Percentiles rank a stretch among this genome's conserved stretches.
Conservation (phyloP, 1,140 invertebrate genomes). For the Drosophila pectinifera region DNA sequence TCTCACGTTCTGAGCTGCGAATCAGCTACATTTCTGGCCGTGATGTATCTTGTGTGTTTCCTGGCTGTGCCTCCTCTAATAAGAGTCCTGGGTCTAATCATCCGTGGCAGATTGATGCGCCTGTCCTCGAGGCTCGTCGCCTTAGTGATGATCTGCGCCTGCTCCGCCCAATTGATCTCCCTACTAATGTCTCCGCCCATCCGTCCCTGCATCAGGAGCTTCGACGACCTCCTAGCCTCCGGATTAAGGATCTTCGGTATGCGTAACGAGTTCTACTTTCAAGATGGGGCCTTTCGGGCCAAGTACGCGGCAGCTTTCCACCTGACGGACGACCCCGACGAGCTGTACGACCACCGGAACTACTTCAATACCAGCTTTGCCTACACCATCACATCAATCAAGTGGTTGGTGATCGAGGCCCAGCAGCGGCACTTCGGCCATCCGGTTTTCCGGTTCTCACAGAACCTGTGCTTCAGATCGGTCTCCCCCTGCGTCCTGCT, state of each 20-base stretch:
- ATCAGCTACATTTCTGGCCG: constrained; percentile 6
- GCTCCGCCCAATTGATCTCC: constrained; percentile 45
- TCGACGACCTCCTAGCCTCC: constrained; percentile 48
- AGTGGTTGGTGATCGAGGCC: constrained; percentile 47
- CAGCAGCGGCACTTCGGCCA: constrained; percentile 53
- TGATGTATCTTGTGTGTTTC: neutral
- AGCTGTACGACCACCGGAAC: constrained; percentile 39
- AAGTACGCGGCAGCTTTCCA: constrained; percentile 55
- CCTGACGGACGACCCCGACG: constrained; percentile 29
- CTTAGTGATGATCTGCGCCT: constrained; percentile 19
- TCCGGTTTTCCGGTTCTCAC: constrained; percentile 51
- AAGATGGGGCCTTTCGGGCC: constrained; percentile 46
- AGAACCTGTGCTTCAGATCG: constrained; percentile 28
- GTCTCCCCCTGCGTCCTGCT: constrained; percentile 18
- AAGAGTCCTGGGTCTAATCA: neutral
- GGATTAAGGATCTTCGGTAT: constrained; percentile 52
- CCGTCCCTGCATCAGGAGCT: constrained; percentile 33
- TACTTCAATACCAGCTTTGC: constrained; percentile 63
- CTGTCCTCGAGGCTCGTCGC: constrained; percentile 16
- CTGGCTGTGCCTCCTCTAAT: neutral
- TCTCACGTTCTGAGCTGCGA: constrained; percentile 17
- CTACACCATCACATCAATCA: constrained; percentile 50
- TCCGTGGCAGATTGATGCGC: neutral
- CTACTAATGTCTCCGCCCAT: constrained; percentile 33
- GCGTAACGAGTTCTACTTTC: constrained; percentile 42